Evolutionary conservation across 2,888 invertebrate species (phyloP).

Genomic region (Falcaria lacertinaria): DNA sequence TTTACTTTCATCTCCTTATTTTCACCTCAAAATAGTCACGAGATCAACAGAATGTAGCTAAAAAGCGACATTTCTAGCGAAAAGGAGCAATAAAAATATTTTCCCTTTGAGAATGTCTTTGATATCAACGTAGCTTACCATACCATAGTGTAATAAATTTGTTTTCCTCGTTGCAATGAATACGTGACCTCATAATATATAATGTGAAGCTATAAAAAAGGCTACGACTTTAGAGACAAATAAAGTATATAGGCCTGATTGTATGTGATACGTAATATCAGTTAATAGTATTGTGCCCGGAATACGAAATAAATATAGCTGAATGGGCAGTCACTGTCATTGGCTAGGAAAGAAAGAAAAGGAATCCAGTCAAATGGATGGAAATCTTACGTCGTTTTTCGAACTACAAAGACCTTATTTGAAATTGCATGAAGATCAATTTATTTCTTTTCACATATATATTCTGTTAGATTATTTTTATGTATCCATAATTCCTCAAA

Average conservation of each 20-base stretch:
- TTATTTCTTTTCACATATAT: too few relatives aligned
- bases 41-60: background rate
- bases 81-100: slow-evolving; percentile 1
- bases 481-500: too few relatives aligned
- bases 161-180: slow-evolving; percentile 3
- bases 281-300: background rate
- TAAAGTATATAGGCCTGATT: background rate
- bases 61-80: background rate
- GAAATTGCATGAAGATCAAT: too few relatives aligned
- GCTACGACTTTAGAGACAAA: slow-evolving; percentile 4
- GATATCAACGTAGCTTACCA: slow-evolving; percentile 1
- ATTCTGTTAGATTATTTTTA: too few relatives aligned
- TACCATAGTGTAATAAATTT: slow-evolving; percentile 1
- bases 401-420: too few relatives aligned
- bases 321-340: too few relatives aligned
- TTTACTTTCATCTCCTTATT: background rate
- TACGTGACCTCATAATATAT: slow-evolving; percentile 1
- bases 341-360: too few relatives aligned
- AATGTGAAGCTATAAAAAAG: slow-evolving; percentile 1
- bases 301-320: too few relatives aligned
- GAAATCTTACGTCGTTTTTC: too few relatives aligned
- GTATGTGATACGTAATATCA: background rate
- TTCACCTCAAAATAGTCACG: background rate
- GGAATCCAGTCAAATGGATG: too few relatives aligned
- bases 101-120: background rate